A percentile compares a stretch with the other conserved stretches of the same genome.
Evolutionary conservation across 1,140 invertebrate genomes (phyloP).

Genomic region (Hypothenemus hampei): DNA sequence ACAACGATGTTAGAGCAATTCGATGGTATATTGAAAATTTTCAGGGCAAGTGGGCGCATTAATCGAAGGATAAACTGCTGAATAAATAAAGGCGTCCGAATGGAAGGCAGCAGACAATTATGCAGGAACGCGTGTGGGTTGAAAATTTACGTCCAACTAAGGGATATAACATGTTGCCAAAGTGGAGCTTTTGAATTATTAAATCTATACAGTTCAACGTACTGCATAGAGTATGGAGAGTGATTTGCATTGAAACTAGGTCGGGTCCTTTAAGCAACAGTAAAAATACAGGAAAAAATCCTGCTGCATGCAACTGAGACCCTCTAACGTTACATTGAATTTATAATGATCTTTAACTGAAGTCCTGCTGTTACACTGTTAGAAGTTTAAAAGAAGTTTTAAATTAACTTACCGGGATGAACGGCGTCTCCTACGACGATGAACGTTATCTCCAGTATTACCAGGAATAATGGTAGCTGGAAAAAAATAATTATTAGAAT

Average conservation of each 20-base stretch:
- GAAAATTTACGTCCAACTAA: neutral
- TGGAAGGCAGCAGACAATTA: neutral
- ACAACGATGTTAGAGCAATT: too few relatives aligned
- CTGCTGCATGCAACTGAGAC: too few relatives aligned
- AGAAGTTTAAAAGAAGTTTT: neutral
- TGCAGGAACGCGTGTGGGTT: neutral
- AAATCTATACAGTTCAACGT: neutral
- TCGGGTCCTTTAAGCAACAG: neutral
- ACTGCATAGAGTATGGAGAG: neutral
- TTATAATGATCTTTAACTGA: too few relatives aligned
- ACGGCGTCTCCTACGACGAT: conserved; percentile 39
- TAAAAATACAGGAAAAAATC: too few relatives aligned
- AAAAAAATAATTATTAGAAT: conserved; percentile 34
- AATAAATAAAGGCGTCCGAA: neutral
- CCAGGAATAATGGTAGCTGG: conserved; percentile 39
- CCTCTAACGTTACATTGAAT: too few relatives aligned
- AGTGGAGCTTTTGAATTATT: neutral
- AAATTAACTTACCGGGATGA: conserved; percentile 39
- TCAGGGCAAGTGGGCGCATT: too few relatives aligned
- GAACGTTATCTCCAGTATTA: conserved; percentile 39
- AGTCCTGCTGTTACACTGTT: too few relatives aligned
- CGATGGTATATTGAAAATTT: too few relatives aligned
- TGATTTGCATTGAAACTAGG: neutral
- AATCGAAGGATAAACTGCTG: too few relatives aligned
- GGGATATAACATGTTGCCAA: neutral